These are phyloP conservation scores for Zosterops pallidus DNA, from an alignment of 2,113 vertebrate genomes.

Conservation along the genomic window DNA sequence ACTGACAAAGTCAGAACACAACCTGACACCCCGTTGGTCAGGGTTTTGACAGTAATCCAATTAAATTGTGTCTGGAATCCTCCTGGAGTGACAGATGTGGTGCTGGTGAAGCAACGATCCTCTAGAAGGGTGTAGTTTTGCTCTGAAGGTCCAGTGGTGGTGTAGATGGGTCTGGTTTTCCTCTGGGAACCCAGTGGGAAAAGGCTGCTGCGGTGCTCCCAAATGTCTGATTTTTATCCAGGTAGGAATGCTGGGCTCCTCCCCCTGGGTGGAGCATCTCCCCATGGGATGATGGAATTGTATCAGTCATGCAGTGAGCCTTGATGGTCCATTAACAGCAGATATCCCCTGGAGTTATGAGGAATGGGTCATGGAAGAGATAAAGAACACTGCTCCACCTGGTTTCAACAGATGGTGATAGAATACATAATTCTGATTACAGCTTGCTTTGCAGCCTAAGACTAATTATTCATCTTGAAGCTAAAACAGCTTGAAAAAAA, in stretches of 20 bases:
- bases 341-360: neutral
- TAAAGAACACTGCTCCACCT: neutral
- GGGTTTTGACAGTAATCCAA: neutral
- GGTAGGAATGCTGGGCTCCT: neutral
- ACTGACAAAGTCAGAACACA: neutral
- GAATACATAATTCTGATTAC: neutral
- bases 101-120: neutral
- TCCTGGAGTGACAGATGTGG: neutral
- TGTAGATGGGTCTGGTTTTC: neutral
- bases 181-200: neutral
- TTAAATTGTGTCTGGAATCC: neutral
- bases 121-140: neutral
- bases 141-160: neutral
- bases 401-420: neutral
- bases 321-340: neutral
- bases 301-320: neutral
- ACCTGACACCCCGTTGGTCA: neutral
- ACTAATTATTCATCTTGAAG: neutral
- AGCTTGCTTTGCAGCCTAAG: neutral
- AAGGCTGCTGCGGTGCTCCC: neutral
- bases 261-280: neutral
- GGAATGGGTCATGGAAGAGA: neutral
- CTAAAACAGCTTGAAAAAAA: neutral
- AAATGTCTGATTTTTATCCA: neutral
- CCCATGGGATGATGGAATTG: neutral